Evolutionary conservation across 2,797 vertebrate genomes (phyloP).

Genomic region (Enteromius unitaeniatus): DNA sequence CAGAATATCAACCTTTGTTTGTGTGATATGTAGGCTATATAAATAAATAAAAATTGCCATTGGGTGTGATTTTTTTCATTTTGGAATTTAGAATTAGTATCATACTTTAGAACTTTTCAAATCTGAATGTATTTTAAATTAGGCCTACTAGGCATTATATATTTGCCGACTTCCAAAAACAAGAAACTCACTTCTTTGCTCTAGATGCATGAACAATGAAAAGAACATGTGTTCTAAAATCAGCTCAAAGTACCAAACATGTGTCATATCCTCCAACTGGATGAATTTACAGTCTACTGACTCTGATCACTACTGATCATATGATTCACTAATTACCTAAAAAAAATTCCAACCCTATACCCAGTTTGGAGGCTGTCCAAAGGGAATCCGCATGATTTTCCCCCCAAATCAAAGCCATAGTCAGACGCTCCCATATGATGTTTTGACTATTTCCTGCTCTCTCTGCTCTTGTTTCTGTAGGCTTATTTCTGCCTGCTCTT

Average conservation of each 20-base stretch:
- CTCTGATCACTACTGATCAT: not conserved
- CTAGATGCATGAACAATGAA: not conserved
- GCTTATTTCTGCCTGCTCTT: slow-evolving; percentile 53
- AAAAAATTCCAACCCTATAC: not conserved
- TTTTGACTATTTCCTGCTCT: slow-evolving; percentile 12
- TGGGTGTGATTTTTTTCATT: not conserved
- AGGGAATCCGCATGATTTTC: not conserved
- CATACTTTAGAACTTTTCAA: not conserved
- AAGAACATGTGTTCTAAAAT: not conserved
- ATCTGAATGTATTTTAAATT: not conserved
- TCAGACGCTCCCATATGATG: slow-evolving; percentile 6
- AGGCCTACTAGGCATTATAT: not conserved
- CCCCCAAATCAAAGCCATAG: not conserved
- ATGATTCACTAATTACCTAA: not conserved
- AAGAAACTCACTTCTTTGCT: not conserved
- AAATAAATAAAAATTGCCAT: too few relatives aligned
- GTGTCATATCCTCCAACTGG: not conserved
- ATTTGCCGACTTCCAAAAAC: not conserved
- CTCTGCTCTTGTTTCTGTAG: slow-evolving; percentile 44
- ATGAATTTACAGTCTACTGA: not conserved
- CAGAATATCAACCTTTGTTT: not conserved
- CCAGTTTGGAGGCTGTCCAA: not conserved
- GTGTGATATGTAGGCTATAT: not conserved
- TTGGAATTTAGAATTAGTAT: not conserved
- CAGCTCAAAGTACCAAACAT: not conserved